A percentile compares a stretch with the other conserved stretches of the same genome.
Evolutionary conservation across 2,113 vertebrate genomes (phyloP).

Genomic region (Fulmarus glacialis): DNA sequence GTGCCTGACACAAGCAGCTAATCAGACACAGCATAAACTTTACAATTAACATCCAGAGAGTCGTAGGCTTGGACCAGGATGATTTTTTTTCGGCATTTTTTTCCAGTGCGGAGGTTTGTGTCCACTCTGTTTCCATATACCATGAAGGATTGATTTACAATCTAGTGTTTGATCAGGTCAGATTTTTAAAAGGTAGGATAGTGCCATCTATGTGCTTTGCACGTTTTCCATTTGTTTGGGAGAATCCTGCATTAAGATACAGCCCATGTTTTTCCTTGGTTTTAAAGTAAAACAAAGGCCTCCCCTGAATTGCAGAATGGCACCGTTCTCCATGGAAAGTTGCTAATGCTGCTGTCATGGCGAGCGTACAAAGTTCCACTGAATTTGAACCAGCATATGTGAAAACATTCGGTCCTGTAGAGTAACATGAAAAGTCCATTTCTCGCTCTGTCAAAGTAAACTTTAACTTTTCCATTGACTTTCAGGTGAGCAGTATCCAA

Average conservation of each 20-base stretch:
- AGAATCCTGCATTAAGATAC: neutral
- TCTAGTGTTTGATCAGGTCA: neutral
- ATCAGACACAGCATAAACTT: neutral
- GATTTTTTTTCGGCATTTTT: neutral
- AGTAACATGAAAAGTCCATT: neutral
- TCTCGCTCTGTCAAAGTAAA: neutral
- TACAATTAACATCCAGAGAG: neutral
- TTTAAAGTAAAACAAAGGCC: neutral
- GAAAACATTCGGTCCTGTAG: neutral
- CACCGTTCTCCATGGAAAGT: neutral
- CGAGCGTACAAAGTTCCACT: fast-evolving
- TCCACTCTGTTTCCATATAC: neutral
- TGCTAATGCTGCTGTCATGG: fast-evolving
- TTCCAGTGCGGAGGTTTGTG: neutral
- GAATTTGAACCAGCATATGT: neutral
- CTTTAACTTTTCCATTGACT: neutral
- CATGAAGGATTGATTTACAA: neutral
- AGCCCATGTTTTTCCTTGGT: neutral
- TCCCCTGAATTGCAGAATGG: neutral
- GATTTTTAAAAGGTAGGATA: neutral
- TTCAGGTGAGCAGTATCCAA: neutral
- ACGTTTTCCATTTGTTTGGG: neutral
- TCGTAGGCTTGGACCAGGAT: neutral
- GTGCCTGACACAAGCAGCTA: neutral
- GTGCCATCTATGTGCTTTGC: neutral